Conservation (phyloP, 92 coral and sea anemone genomes). For the Umimayanthus kanabou region DNA sequence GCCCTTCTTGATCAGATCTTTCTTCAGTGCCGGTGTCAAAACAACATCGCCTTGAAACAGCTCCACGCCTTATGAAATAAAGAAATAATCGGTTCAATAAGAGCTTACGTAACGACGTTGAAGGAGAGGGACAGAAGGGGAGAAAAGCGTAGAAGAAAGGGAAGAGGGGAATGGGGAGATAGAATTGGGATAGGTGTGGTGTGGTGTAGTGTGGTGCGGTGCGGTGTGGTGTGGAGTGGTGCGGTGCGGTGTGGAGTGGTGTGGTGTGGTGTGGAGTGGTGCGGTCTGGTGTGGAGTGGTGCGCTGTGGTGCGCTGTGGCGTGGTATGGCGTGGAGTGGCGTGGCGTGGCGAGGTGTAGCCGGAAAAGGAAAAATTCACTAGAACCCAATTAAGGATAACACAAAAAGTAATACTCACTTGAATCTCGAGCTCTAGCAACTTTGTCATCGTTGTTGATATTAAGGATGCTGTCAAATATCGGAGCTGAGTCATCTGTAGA, state of each 20-base stretch:
- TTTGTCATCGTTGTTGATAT: neutral
- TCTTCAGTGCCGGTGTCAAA: conserved; percentile 44
- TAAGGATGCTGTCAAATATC: neutral
- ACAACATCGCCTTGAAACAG: conserved; percentile 77
- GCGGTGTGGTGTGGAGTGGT: too few relatives aligned
- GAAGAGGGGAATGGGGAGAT: neutral
- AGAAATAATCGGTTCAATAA: neutral
- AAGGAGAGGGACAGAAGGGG: too few relatives aligned
- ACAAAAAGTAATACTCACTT: neutral
- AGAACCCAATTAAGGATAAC: neutral
- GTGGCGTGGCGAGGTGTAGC: neutral
- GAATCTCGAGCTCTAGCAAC: neutral
- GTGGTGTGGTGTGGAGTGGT: too few relatives aligned
- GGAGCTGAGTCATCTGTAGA: neutral
- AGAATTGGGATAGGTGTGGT: too few relatives aligned
- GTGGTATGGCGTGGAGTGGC: neutral
- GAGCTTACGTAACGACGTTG: neutral
- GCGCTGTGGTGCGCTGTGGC: neutral
- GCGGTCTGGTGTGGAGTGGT: too few relatives aligned
- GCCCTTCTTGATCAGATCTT: conserved; percentile 40
- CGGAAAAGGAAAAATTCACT: neutral
- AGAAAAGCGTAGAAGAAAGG: too few relatives aligned
- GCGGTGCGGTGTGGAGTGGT: too few relatives aligned
- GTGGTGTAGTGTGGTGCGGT: too few relatives aligned
- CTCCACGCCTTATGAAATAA: conserved; percentile 35